A percentile compares a stretch with the other conserved stretches of the same genome.
Conservation (phyloP, 2,113 vertebrate species). For the Himantopus leucocephalus region DNA sequence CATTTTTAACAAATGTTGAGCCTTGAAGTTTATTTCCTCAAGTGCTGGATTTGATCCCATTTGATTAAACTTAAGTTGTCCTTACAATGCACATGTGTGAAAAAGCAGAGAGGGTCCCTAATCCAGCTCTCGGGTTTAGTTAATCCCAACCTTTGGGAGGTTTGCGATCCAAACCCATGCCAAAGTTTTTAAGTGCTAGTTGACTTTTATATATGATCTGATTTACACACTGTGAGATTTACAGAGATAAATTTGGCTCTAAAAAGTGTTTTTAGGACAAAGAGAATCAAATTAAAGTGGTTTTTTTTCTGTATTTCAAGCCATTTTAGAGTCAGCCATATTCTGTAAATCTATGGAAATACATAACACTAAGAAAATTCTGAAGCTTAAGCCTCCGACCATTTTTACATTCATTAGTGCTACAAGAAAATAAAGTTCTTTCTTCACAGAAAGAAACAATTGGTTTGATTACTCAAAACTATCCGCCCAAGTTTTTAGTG, state of each 20-base stretch:
- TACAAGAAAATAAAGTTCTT: not conserved
- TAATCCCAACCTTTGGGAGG: not conserved
- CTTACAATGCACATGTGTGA: not conserved
- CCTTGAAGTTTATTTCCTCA: not conserved
- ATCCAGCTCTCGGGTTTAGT: not conserved
- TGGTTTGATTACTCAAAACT: not conserved
- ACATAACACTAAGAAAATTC: not conserved
- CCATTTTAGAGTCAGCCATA: not conserved
- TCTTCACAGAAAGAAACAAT: not conserved
- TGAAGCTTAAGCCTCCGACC: not conserved
- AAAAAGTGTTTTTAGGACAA: not conserved
- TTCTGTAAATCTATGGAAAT: not conserved
- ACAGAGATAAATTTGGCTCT: not conserved
- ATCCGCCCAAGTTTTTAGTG: not conserved
- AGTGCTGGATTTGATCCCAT: not conserved
- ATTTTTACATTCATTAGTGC: not conserved
- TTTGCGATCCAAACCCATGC: not conserved
- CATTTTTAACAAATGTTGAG: not conserved
- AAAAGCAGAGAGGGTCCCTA: not conserved
- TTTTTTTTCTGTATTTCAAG: not conserved
- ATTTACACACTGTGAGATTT: not conserved
- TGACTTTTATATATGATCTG: not conserved
- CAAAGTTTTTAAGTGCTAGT: not conserved
- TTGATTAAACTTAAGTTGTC: not conserved
- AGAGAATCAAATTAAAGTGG: not conserved